phyloP scores from a whole-genome alignment of 2,113 vertebrate genomes.

The Nannospalax galili region DNA sequence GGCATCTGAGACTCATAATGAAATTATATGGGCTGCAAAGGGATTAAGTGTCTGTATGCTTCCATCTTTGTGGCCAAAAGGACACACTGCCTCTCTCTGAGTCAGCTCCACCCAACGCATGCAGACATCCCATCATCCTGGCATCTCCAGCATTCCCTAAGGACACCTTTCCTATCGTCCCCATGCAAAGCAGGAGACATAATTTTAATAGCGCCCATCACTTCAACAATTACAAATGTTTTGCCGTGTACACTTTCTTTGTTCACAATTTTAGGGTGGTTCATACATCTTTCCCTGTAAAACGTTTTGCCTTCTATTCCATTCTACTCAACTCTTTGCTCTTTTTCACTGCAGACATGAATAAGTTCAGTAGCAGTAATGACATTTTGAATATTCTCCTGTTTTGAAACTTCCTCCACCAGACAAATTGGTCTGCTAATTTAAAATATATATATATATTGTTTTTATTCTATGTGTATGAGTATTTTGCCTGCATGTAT shows the following conservation, averaged over 20 bases:
- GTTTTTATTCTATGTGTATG: no score
- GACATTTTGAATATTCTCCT: not conserved
- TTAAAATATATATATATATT: not conserved
- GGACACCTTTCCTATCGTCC: not conserved
- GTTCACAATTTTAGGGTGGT: not conserved
- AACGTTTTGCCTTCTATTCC: not conserved
- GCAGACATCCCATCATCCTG: not conserved
- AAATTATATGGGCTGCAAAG: not conserved
- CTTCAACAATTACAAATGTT: not conserved
- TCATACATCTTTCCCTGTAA: not conserved
- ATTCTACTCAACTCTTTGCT: not conserved
- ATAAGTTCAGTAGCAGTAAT: not conserved
- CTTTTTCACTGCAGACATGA: not conserved
- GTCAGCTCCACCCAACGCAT: not conserved
- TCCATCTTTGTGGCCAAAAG: not conserved
- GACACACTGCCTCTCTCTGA: not conserved
- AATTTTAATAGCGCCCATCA: not conserved
- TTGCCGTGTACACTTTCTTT: not conserved
- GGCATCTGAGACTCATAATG: not conserved
- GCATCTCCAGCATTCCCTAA: not conserved
- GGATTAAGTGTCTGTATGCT: not conserved
- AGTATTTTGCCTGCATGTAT: no score
- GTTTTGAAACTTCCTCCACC: not conserved
- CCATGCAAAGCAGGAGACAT: not conserved
- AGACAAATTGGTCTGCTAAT: not conserved